These are phyloP conservation scores for Brachyhypopomus occidentalis DNA, from an alignment of 2,113 vertebrate genomes.

Conservation along the genomic window DNA sequence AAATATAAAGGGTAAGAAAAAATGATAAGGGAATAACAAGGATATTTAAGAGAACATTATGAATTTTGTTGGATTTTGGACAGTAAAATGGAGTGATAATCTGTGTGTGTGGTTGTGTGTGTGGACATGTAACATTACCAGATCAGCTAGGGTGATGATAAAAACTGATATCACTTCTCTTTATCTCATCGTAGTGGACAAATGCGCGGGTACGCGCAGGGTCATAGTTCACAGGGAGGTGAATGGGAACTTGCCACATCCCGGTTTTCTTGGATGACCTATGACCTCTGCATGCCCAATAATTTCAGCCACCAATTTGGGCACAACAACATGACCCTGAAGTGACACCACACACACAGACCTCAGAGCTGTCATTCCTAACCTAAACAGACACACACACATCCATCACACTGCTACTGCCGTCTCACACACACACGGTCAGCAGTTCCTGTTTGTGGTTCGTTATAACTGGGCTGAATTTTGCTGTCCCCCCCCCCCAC, in stretches of 20 bases:
- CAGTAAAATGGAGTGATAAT: neutral
- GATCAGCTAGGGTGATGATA: neutral
- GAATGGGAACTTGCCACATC: constrained; percentile 57
- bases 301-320: constrained; percentile 41
- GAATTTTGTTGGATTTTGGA: neutral
- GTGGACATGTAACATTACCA: neutral
- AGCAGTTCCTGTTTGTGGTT: neutral
- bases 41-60: constrained; percentile 12
- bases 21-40: neutral
- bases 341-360: constrained; percentile 36
- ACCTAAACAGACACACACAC: constrained; percentile 37
- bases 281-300: constrained; percentile 63
- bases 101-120: constrained; percentile 52
- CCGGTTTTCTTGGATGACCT: constrained; percentile 63
- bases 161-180: constrained; percentile 72
- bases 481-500: neutral
- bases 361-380: constrained; percentile 33
- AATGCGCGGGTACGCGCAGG: constrained; percentile 40
- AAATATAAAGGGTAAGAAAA: neutral
- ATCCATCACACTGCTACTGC: too few species aligned
- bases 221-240: constrained; percentile 71
- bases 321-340: constrained; percentile 32
- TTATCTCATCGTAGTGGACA: constrained; percentile 28
- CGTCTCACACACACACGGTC: too few species aligned
- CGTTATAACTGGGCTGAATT: neutral